Evolutionary conservation across 1,140 invertebrate genomes (phyloP).

Genomic region (Matsumurasca onukii): DNA sequence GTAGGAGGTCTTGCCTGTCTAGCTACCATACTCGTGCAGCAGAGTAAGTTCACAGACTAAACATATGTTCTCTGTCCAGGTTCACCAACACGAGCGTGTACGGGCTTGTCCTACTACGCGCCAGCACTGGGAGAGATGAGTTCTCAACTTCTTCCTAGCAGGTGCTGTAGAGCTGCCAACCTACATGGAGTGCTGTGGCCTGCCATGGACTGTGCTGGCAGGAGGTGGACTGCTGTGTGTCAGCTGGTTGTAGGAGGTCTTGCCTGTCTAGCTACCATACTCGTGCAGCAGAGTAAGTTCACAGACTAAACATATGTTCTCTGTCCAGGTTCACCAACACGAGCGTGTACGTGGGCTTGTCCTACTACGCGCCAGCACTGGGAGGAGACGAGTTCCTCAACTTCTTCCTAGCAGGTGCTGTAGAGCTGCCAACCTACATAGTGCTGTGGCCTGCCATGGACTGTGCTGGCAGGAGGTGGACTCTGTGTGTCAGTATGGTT

Average conservation of each 20-base stretch:
- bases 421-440: constrained; percentile 86
- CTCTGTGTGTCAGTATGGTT: constrained; percentile 79
- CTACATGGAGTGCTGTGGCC: constrained; percentile 85
- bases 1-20: no score
- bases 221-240: constrained; percentile 80
- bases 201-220: constrained; percentile 73
- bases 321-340: constrained; percentile 57
- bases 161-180: constrained; percentile 84
- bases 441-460: constrained; percentile 85
- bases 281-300: constrained; percentile 46
- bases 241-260: constrained; percentile 81
- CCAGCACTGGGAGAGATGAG: constrained; percentile 54
- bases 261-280: constrained; percentile 65
- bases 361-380: constrained; percentile 54
- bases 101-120: constrained; percentile 56
- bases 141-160: constrained; percentile 57
- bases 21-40: no score
- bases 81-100: constrained; percentile 57
- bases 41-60: no score
- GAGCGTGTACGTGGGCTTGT: constrained; percentile 56
- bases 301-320: no score
- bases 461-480: constrained; percentile 76
- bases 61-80: no score
- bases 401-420: constrained; percentile 64
- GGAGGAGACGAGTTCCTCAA: constrained; percentile 57